Base-by-base conservation (phyloP, 2,797 vertebrate genomes). In the Anomalospiza imberbis region DNA sequence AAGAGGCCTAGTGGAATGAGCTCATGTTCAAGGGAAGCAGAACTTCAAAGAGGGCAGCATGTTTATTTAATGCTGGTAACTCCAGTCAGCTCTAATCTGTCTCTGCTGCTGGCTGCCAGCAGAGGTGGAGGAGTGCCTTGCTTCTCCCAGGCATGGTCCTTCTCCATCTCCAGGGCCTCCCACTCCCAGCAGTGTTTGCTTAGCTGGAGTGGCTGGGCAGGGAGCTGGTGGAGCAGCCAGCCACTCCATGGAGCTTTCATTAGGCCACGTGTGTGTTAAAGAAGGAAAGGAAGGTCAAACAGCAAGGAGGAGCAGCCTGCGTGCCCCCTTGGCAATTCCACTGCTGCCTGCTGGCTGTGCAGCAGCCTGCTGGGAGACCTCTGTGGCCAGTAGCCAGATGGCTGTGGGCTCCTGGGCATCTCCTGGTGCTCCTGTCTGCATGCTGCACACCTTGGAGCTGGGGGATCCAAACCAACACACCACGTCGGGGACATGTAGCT, bases 31-130 rank as follows among this genome's bases (percentile, higher is more conserved):
- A 75, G 94, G 88, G 80, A 84, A 86, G 73, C 73, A 94, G 58
- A 70, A 84, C 85, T 95, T 96, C 94, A 93, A 94, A 95, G 94
- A 48, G 61, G 48, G 25, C 67, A 80, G 58, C 79, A 5, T 94
- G 89, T 95, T 95, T 95, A 42, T 91, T 89, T 91, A 88, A 62
- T 62, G 75, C 72, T 91, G 72, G 32, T 77, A 54, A 75, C 75
- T 74, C 75, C 70, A 71, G 71, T 96, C 78, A 61, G 31, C 87
- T 92, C 81, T 80, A 44, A 88, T 83, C 72, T 94, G 50, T 51
- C 76, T 79, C 42, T 92, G 81, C 89, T 95, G 86, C 75, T 71
- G 63, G 24, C 32, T 92, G 84, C 79, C 74, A 62, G 79, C 13
- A 29, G 70, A 85, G 44, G 63, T 91, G 89, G 50, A 91, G 87